Conservation (phyloP, 2,888 invertebrate genomes). For the Apoderus coryli region DNA sequence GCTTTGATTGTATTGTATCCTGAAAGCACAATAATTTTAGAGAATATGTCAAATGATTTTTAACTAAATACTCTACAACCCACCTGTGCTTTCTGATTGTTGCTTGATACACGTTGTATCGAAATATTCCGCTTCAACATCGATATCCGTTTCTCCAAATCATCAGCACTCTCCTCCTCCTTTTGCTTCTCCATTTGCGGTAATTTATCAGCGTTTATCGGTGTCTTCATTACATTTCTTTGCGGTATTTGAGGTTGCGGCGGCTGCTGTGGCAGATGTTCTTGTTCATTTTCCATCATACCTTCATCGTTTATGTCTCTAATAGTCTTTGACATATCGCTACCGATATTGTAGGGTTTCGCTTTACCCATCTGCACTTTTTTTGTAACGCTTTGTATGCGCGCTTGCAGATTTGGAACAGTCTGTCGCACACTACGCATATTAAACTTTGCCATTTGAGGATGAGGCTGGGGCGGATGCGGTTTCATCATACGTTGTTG, state of each 20-base stretch:
- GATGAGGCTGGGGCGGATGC: conserved; percentile 16
- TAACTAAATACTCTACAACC: no score
- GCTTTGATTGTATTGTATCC: conserved; percentile 9
- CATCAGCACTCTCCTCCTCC: conserved; percentile 18
- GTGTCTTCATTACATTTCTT: background rate
- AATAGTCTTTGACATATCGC: conserved; percentile 23
- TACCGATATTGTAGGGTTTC: conserved; percentile 24
- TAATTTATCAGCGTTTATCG: background rate
- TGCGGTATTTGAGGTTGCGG: background rate
- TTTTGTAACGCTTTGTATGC: conserved; percentile 26
- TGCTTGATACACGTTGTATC: conserved; percentile 22
- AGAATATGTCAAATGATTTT: no score
- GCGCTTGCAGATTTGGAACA: conserved; percentile 28
- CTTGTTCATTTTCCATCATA: conserved; percentile 23
- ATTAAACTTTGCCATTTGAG: conserved; percentile 27
- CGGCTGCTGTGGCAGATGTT: conserved; percentile 8
- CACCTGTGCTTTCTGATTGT: background rate
- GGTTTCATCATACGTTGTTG: conserved; percentile 28
- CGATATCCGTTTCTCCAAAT: conserved; percentile 21
- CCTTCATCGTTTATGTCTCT: conserved; percentile 18
- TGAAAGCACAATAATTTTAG: no score
- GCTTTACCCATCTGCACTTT: conserved; percentile 21
- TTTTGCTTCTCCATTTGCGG: no score
- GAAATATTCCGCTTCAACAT: conserved; percentile 25
- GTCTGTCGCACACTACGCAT: conserved; percentile 28